Evolutionary conservation across 2,888 invertebrate species (phyloP), one percentile per base, ranked within the genome.

Genomic region (Synanthedon myopaeformis): DNA sequence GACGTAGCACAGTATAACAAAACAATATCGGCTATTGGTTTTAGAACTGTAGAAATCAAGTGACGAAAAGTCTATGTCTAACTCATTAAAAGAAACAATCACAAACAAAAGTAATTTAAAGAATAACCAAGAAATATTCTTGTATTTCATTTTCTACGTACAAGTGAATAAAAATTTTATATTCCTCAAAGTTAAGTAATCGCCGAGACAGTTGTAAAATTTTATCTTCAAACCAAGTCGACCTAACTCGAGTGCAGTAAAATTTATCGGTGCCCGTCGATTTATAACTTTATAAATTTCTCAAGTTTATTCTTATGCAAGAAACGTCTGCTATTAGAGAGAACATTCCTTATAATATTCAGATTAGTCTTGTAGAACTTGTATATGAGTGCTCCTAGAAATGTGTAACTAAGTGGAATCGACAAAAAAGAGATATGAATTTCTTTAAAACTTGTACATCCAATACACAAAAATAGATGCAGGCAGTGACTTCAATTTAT

Each of bases 141-240:
- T 45, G 12, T 14, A 45, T 45, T 13, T 45, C 45, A n/a, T 14
- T 45, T 45, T 45, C 45, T 42, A 45, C 45, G 49, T 49, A 19
- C 5, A 49, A 49, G 23, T 12, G 49, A 49, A 49, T 19, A 49
- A 49, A 49, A 19, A 19, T 49, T 6, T 13, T 17, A 49, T 19
- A 14, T 17, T 59, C 42, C 45, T 58, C 48, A 49, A 56, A 56
- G 51, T 55, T 35, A 52, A 52, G 52, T 55, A 56, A 59, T 57
- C 55, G 54, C 51, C 14, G 52, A 52, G 41, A 54, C 58, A 55
- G 58, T 57, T 57, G 55, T 58, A 58, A 60, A 60, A 57, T 59
- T 55, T 59, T 58, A 59, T 59, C 58, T 57, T 17, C 23, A 23
- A 19, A 49, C 56, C 42, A 58, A 58, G 53, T 53, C 57, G 55